A percentile compares a stretch with the other conserved stretches of the same genome.
phyloP scores from a whole-genome alignment of 2,113 vertebrate genomes.

The Actenoides hombroni region DNA sequence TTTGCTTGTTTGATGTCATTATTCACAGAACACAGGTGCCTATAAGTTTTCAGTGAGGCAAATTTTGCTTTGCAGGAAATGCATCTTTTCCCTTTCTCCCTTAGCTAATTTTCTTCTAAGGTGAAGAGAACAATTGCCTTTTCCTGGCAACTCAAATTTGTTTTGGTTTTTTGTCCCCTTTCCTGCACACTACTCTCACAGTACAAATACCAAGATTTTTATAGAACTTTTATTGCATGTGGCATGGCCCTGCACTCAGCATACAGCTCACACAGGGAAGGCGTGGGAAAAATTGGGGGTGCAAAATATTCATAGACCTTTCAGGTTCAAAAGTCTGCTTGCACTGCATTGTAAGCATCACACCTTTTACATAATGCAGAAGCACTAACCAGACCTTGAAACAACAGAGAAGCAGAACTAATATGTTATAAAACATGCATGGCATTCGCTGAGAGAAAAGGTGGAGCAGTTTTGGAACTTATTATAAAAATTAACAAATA shows the following conservation, averaged over 20 bases:
- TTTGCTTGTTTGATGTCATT: background rate
- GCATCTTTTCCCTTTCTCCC: background rate
- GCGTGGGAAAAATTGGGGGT: background rate
- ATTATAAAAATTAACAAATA: background rate
- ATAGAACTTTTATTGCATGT: background rate
- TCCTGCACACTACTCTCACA: background rate
- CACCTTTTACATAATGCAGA: background rate
- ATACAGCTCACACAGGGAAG: background rate
- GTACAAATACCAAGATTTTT: background rate
- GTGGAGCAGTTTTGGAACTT: background rate
- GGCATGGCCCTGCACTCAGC: background rate
- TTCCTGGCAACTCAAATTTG: background rate
- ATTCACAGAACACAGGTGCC: background rate
- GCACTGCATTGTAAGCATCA: background rate
- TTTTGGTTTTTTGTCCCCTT: background rate
- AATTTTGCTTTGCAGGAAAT: background rate
- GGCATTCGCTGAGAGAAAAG: fast-evolving
- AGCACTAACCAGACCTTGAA: background rate
- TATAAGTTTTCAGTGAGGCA: background rate
- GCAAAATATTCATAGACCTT: background rate
- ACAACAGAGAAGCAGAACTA: background rate
- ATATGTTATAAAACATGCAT: background rate
- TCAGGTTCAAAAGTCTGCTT: background rate
- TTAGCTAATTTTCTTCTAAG: background rate
- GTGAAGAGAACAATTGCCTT: background rate